Base-by-base conservation (phyloP, 2,888 invertebrate genomes). In the Chymomyza amoena region DNA sequence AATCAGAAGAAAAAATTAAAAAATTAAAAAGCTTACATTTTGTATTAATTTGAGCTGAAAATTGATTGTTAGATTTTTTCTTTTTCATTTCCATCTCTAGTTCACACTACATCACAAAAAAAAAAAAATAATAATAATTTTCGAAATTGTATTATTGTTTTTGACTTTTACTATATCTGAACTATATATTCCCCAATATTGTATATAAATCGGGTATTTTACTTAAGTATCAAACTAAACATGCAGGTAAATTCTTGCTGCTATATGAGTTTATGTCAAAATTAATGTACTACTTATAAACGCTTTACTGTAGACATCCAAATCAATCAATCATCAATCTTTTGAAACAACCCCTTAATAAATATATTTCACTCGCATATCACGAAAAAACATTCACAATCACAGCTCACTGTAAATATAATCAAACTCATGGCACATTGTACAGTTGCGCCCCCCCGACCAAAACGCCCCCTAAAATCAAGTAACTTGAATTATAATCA, bases 241-340 rank as follows among this genome's bases (percentile, higher is more conserved):
- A 36, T 77, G 80, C 83, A 84, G 83, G 83, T 84, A 84, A 84
- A 86, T 86, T 86, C 74, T 25, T 69, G 78, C 72, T 69, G 66
- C 50, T 65, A 51, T 54, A 15, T 68, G 65, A 75, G 65, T 68
- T 75, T 25, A 57, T 57, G 57, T 18, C 57, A 66, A 52, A 32
- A n/a, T 54, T 64, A 54, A 45, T 45, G 39, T 45, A 45, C 39
- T 45, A 45, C 39, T 36, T n/a, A 64, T 62, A 52, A 28, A 32
- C 64, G 68, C 77, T 76, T 67, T 69, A 68, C 66, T 66, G 66
- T 66, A 50, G 65, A 73, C 75, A 72, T 69, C 68, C 78, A 70
- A 78, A 69, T 54, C 25, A 39, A 45, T 7, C 10, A 71, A 52
- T 52, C 0, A 4, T 15, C 6, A 6, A 52, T 52, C 15, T 0